Evolutionary conservation across 2,888 invertebrate species (phyloP).

Genomic region (Cancer borealis): DNA sequence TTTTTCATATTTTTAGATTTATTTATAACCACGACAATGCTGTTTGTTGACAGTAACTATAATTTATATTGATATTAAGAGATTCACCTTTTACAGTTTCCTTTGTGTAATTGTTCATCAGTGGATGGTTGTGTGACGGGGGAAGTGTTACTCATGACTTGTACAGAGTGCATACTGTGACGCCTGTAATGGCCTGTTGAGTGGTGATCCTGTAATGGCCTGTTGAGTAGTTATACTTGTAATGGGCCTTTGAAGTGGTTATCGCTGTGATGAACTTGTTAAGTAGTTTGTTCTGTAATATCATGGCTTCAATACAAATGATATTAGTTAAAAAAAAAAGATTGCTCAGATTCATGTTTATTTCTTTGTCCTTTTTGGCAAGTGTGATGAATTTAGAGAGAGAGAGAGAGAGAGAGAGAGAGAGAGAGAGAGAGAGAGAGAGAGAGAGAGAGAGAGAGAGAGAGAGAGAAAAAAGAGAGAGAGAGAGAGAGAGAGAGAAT

Average conservation of each 20-base stretch:
- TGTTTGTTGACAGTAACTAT: background rate
- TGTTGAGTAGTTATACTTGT: background rate
- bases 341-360: background rate
- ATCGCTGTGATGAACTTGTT: background rate
- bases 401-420: too few species aligned
- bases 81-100: background rate
- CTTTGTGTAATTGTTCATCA: background rate
- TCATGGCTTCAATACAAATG: background rate
- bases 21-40: background rate
- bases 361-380: background rate
- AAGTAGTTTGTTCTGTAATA: background rate
- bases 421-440: too few species aligned
- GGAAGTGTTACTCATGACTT: background rate
- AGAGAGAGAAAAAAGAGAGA: too few species aligned
- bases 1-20: background rate
- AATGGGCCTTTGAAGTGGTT: background rate
- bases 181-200: background rate
- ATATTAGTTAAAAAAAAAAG: slow-evolving; percentile 29
- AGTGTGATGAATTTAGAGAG: background rate
- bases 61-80: background rate
- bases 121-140: background rate
- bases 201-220: background rate
- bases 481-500: too few species aligned
- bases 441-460: too few species aligned
- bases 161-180: background rate